Base-by-base conservation (phyloP, 2,797 vertebrate species). In the Spinibarbus caldwelli region DNA sequence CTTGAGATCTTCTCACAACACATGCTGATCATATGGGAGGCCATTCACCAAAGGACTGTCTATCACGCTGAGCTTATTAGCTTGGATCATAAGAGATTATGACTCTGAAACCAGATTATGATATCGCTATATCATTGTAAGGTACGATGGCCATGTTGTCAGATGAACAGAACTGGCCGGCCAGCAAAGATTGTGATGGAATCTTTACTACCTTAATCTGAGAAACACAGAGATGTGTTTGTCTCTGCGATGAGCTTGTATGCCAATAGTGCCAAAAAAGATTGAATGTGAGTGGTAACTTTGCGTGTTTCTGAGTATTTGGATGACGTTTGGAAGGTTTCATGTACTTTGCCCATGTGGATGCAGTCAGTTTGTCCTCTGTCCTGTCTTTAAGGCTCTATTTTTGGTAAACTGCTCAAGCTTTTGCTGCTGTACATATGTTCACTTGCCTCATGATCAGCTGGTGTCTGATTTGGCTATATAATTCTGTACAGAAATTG, bases 1-100 rank as follows among this genome's bases (percentile, higher is more conserved):
- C 95, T 80, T 96, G 95, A 96, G 93, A 93, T 92, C 92, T 94
- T 91, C 93, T 94, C 92, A 93, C 92, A 92, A 93, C 92, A 94
- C 93, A 90, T 91, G 93, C 94, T 94, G 93, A 94, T 94, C 89
- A 90, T 93, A 93, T 93, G 80, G 91, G 90, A 92, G 89, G 84
- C 89, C 82, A 86, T 88, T 89, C 88, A 90, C 87, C 91, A 88
- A 90, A 91, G 80, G 89, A 91, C 90, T 90, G 88, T 87, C 80
- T 79, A 78, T 87, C 90, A 84, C 85, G 86, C 84, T 83, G 84
- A 88, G 87, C 79, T 90, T 83, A 45, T 85, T 90, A 89, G 86
- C 86, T 89, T 87, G 83, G 71, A 85, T 64, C 38, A 80, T 67
- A 78, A 68, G 86, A 87, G 72, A 87, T 80, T 80, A 67, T 62